Conservation (phyloP, 2,113 vertebrate species). For the Psophia crepitans region DNA sequence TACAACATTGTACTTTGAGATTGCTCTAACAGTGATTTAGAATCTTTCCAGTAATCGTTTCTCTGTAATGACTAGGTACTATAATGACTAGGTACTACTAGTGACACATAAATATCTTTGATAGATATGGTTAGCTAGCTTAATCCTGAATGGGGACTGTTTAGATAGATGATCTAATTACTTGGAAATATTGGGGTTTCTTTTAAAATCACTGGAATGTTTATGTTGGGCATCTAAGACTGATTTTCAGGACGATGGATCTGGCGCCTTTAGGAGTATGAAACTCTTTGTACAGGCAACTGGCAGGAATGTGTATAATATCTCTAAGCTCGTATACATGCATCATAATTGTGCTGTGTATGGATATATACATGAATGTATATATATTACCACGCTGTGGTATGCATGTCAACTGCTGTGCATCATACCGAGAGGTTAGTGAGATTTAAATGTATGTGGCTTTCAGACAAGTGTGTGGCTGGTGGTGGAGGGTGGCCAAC, state of each 20-base stretch:
- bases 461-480: background rate
- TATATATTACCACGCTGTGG: background rate
- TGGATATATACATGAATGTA: fast-evolving
- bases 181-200: background rate
- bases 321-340: background rate
- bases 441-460: background rate
- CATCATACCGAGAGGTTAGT: background rate
- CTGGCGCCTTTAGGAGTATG: background rate
- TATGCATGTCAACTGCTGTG: background rate
- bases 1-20: background rate
- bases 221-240: background rate
- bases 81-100: background rate
- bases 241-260: fast-evolving
- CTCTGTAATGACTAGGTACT: background rate
- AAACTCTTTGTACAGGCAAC: background rate
- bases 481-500: background rate
- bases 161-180: background rate
- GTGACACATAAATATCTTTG: background rate
- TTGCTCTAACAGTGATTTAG: conserved; percentile 27
- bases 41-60: background rate
- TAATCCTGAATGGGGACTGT: background rate
- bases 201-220: background rate
- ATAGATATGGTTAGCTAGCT: background rate
- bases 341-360: too few relatives aligned
- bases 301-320: background rate